These are phyloP conservation scores for Mythimna vitellina DNA, from an alignment of 2,888 invertebrate species.

Conservation along the genomic window DNA sequence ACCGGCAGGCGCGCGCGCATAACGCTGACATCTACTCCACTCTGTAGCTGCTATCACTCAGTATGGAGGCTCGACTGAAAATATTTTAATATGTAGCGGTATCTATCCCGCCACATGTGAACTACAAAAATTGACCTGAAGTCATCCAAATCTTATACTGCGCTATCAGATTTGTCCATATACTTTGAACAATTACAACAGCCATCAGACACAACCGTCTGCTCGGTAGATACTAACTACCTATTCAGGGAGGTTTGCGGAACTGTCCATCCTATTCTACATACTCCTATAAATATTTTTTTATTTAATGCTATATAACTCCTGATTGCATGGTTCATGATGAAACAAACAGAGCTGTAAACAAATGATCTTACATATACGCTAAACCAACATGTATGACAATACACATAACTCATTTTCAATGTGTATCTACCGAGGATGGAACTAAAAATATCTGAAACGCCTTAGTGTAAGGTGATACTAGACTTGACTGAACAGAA, in stretches of 20 bases:
- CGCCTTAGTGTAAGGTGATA: not conserved
- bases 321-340: too few relatives aligned
- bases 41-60: slow-evolving; percentile 66
- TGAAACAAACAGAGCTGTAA: too few relatives aligned
- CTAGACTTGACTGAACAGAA: not conserved
- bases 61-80: not conserved
- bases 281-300: too few relatives aligned
- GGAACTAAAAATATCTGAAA: not conserved
- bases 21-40: slow-evolving; percentile 78
- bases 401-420: not conserved
- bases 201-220: not conserved
- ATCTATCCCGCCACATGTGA: not conserved
- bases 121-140: not conserved
- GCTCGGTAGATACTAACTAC: not conserved
- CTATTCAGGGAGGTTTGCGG: too few relatives aligned
- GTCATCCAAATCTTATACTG: not conserved
- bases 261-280: too few relatives aligned
- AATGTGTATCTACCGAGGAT: not conserved
- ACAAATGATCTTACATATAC: too few relatives aligned
- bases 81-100: not conserved
- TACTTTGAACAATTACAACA: not conserved
- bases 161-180: not conserved
- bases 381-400: too few relatives aligned
- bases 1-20: slow-evolving; percentile 82
- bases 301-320: too few relatives aligned